phyloP scores from a whole-genome alignment of 2,113 vertebrate genomes.

The Brachyistius frenatus region DNA sequence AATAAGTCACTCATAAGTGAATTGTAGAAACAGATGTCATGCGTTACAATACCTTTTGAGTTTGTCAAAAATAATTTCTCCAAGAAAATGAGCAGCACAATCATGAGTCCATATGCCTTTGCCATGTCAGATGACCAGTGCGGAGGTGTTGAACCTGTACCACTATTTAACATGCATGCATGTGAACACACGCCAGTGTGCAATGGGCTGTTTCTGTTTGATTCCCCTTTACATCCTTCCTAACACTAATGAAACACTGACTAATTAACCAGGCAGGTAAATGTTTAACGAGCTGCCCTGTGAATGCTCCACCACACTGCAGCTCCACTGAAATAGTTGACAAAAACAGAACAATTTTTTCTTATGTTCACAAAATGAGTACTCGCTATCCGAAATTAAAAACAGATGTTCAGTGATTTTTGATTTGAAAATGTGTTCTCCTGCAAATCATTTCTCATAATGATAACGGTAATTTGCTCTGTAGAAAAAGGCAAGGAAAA shows the following conservation, averaged over 20 bases:
- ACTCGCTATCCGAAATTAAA: too few species aligned
- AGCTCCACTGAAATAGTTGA: conserved; percentile 7
- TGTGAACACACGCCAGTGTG: conserved; percentile 64
- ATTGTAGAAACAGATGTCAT: neutral
- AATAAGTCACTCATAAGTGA: neutral
- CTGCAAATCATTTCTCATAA: too few species aligned
- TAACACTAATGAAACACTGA: conserved; percentile 75
- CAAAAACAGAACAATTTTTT: neutral
- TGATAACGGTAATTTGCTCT: too few species aligned
- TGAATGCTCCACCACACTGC: conserved; percentile 29
- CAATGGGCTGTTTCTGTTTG: conserved; percentile 59
- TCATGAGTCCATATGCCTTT: conserved; percentile 31
- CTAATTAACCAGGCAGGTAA: conserved; percentile 80
- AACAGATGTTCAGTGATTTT: too few species aligned
- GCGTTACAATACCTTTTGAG: conserved; percentile 76
- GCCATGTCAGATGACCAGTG: conserved; percentile 61
- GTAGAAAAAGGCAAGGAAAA: too few species aligned
- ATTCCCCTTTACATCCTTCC: conserved; percentile 69
- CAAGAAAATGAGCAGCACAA: conserved; percentile 67
- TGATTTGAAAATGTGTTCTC: too few species aligned
- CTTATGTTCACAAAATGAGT: neutral
- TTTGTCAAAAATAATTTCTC: conserved; percentile 45
- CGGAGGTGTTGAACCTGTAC: conserved; percentile 31
- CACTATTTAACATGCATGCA: conserved; percentile 31
- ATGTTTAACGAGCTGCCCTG: conserved; percentile 75